These are phyloP conservation scores for Calyptomena viridis DNA, from an alignment of 2,113 vertebrate species.

Conservation along the genomic window DNA sequence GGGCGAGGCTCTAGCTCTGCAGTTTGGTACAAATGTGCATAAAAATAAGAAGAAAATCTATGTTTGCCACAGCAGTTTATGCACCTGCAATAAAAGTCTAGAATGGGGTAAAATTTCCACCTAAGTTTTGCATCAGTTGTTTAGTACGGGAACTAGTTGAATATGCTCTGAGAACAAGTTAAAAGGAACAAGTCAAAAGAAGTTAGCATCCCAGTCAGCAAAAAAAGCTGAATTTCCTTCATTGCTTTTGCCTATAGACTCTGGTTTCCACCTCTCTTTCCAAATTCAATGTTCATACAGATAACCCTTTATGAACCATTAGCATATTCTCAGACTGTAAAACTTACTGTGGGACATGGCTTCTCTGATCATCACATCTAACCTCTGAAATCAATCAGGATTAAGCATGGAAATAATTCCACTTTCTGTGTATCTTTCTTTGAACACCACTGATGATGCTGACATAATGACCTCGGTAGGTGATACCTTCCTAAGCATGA, in stretches of 20 bases:
- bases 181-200: not conserved
- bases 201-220: not conserved
- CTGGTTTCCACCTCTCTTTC: not conserved
- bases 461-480: not conserved
- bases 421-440: not conserved
- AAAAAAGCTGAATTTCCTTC: not conserved
- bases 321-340: not conserved
- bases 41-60: not conserved
- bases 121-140: not conserved
- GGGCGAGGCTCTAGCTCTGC: not conserved
- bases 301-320: not conserved
- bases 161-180: not conserved
- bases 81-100: not conserved
- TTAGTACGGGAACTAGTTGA: not conserved
- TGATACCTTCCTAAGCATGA: not conserved
- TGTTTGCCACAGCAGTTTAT: not conserved
- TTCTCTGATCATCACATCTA: not conserved
- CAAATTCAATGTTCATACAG: not conserved
- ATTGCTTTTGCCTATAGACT: not conserved
- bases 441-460: not conserved
- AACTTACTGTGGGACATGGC: not conserved
- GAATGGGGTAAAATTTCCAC: not conserved
- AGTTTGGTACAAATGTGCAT: not conserved
- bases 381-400: not conserved
- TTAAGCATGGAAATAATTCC: not conserved